Conservation (phyloP, 2,113 vertebrate species). For the Datnioides undecimradiatus region DNA sequence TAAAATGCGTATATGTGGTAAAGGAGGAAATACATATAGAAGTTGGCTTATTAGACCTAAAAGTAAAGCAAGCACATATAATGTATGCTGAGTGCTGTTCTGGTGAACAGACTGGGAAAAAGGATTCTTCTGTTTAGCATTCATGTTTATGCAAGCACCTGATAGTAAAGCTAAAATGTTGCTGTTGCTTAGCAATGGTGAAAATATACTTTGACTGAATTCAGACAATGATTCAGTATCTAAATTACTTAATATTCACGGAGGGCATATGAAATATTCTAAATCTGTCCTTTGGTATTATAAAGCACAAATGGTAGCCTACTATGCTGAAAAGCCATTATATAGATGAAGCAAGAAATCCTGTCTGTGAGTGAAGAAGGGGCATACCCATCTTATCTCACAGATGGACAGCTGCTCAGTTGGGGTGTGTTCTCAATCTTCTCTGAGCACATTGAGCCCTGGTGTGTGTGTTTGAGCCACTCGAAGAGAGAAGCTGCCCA, state of each 20-base stretch:
- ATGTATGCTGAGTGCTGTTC: not conserved
- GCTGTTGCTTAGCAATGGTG: conserved; percentile 3
- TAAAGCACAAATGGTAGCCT: not conserved
- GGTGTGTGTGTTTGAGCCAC: conserved; percentile 54
- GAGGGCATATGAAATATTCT: not conserved
- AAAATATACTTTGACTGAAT: conserved; percentile 3
- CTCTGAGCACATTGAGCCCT: conserved; percentile 77
- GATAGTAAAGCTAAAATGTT: not conserved
- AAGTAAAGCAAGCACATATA: not conserved
- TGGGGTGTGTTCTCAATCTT: conserved; percentile 86
- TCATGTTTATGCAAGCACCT: not conserved
- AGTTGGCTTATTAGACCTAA: not conserved
- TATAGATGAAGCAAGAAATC: conserved; percentile 19
- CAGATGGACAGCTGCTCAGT: conserved; percentile 51
- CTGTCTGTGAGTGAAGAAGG: conserved; percentile 12
- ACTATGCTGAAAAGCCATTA: not conserved
- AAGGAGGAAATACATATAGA: not conserved
- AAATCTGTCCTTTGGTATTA: not conserved
- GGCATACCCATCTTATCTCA: conserved; percentile 78
- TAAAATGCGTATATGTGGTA: not conserved
- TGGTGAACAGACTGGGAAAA: not conserved
- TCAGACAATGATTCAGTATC: conserved; percentile 7
- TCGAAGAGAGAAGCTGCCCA: conserved; percentile 43
- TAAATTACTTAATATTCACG: not conserved
- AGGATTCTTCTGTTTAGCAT: not conserved